Evolutionary conservation across 2,113 vertebrate genomes (phyloP).

Genomic region (Columba livia): DNA sequence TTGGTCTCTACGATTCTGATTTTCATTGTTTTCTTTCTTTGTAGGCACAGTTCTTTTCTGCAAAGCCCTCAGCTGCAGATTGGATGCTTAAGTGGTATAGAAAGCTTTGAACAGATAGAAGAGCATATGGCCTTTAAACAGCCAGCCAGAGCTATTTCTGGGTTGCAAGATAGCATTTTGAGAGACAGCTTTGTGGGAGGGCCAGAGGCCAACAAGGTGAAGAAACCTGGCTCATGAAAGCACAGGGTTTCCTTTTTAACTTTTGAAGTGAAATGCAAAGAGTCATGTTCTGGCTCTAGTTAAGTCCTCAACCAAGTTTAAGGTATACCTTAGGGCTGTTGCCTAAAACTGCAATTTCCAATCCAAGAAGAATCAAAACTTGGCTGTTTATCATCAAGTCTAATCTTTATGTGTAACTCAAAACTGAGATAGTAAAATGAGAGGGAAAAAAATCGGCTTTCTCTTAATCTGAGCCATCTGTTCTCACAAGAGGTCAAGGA

Average conservation of each 20-base stretch:
- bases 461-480: conserved; percentile 41
- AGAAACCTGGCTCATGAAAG: neutral
- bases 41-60: neutral
- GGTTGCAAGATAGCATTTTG: neutral
- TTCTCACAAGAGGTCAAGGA: conserved; percentile 20
- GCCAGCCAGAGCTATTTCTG: conserved; percentile 2
- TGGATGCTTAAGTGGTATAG: neutral
- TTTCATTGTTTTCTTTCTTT: neutral
- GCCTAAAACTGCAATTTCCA: conserved; percentile 17
- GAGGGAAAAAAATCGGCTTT: neutral
- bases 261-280: neutral
- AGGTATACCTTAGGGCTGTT: neutral
- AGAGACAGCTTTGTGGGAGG: neutral
- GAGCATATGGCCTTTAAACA: neutral
- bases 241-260: neutral
- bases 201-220: conserved; percentile 25
- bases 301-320: neutral
- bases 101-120: neutral
- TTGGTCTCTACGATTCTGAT: neutral
- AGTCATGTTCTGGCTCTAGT: neutral
- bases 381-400: conserved; percentile 17
- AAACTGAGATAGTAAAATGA: conserved; percentile 22
- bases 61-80: neutral
- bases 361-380: conserved; percentile 12
- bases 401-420: conserved; percentile 11